Evolutionary conservation across 2,888 invertebrate genomes (phyloP), one percentile per base, ranked within the genome.

Genomic region (Acheta domesticus): DNA sequence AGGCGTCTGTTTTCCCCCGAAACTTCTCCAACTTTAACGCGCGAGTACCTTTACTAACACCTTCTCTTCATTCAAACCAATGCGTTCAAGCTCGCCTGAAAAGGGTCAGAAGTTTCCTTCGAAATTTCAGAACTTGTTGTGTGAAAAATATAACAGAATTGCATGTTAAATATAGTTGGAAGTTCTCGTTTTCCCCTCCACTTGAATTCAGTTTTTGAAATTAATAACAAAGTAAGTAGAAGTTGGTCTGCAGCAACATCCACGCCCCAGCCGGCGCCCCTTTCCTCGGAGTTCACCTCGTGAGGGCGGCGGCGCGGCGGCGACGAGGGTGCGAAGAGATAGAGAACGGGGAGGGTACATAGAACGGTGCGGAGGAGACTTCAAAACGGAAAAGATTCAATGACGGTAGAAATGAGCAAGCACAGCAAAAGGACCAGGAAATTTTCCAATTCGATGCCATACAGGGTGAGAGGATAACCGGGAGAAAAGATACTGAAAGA

Each of bases 51-150:
- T 62, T 62, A 62, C 62, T n/a, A 62, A 62, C 62, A 62, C 62
- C 62, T n/a, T 12, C 62, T n/a, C 62, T 62, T 62, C 62, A 62
- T 62, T 62, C 62, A 62, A 62, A 62, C 62, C 62, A 62, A 62
- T 62, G 62, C 16, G 62, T 62, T n/a, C 16, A 14, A 16, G 62
- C n/a, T 11, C 14, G 62, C n/a, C 62, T n/a, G 62, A 62, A 62
- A 62, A n/a, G n/a, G 62, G 62, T n/a, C 16, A 62, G n/a, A 62
- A n/a, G 14, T 62, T 62, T 62, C 62, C 62, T 62, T 62, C n/a
- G 62, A 62, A 62, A 62, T 62, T 62, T 62, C n/a, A 62, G 62
- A 62, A 62, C 62, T 62, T 62, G 62, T 62, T 62, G 62, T 62
- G 62, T 62, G 62, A 62, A 62, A 62, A 19, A 62, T n/a, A 62